Evolutionary conservation across 2,113 vertebrate genomes (phyloP).

Genomic region (Brienomyrus brachyistius): DNA sequence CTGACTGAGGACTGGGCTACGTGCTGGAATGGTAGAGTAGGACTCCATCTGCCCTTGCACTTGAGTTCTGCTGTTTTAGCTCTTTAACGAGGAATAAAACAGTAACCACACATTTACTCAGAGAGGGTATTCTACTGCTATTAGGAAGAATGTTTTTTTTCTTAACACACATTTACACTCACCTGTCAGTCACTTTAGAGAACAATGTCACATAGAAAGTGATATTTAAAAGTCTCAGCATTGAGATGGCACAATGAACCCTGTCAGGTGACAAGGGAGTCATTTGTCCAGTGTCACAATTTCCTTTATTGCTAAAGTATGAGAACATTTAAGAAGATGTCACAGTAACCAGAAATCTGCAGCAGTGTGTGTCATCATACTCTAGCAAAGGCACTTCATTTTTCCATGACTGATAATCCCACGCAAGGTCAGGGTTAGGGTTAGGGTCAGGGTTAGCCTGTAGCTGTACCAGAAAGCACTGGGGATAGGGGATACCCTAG

Average conservation of each 20-base stretch:
- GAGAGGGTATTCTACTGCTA: not conserved
- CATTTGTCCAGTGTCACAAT: not conserved
- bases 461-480: not conserved
- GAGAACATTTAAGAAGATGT: not conserved
- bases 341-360: not conserved
- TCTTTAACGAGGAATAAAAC: not conserved
- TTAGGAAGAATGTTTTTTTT: not conserved
- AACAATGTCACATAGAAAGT: not conserved
- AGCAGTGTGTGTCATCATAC: not conserved
- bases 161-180: not conserved
- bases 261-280: not conserved
- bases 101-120: not conserved
- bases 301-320: not conserved
- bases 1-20: not conserved
- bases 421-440: not conserved
- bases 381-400: not conserved
- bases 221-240: not conserved
- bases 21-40: not conserved
- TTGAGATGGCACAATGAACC: not conserved
- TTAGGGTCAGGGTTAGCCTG: not conserved
- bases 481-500: not conserved
- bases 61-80: not conserved
- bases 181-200: not conserved
- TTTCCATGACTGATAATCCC: not conserved
- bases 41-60: not conserved